phyloP scores from a whole-genome alignment of 2,888 invertebrate genomes.

The Muscina levida region DNA sequence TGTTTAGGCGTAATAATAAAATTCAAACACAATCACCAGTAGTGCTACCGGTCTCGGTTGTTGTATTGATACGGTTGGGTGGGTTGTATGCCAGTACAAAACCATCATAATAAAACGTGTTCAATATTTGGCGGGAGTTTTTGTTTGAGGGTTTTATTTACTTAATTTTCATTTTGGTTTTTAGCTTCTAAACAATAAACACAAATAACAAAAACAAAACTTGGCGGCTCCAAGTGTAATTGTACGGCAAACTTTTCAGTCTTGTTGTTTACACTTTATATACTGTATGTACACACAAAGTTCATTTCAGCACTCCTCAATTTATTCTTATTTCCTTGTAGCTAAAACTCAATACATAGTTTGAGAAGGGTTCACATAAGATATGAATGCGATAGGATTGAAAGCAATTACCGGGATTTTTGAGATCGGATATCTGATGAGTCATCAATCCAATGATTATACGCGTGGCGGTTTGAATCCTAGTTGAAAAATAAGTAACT shows the following conservation, averaged over 20 bases:
- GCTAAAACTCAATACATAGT: too few relatives aligned
- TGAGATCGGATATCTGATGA: too few relatives aligned
- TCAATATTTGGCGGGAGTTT: constrained; percentile 25
- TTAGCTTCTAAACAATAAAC: constrained; percentile 18
- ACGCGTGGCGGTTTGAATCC: too few relatives aligned
- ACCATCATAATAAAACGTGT: neutral
- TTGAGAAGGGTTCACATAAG: too few relatives aligned
- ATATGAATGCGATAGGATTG: too few relatives aligned
- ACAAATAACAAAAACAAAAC: constrained; percentile 1
- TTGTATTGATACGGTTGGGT: neutral
- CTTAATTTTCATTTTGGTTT: constrained; percentile 11
- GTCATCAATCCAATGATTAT: too few relatives aligned
- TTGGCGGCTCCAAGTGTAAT: neutral
- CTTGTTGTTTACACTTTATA: constrained; percentile 18
- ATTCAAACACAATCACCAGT: constrained; percentile 7
- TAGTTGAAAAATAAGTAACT: too few relatives aligned
- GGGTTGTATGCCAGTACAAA: too few relatives aligned
- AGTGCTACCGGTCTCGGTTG: constrained; percentile 9
- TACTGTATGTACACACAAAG: constrained; percentile 11
- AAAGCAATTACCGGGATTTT: too few relatives aligned
- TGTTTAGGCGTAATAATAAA: constrained; percentile 8
- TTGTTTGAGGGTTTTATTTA: constrained; percentile 11
- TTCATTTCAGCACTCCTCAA: neutral
- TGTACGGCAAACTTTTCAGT: neutral
- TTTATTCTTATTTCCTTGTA: too few relatives aligned